Percentiles rank a stretch among this genome's conserved stretches.
These are phyloP conservation scores for Galeruca laticollis DNA, from an alignment of 2,888 invertebrate species.

Conservation along the genomic window DNA sequence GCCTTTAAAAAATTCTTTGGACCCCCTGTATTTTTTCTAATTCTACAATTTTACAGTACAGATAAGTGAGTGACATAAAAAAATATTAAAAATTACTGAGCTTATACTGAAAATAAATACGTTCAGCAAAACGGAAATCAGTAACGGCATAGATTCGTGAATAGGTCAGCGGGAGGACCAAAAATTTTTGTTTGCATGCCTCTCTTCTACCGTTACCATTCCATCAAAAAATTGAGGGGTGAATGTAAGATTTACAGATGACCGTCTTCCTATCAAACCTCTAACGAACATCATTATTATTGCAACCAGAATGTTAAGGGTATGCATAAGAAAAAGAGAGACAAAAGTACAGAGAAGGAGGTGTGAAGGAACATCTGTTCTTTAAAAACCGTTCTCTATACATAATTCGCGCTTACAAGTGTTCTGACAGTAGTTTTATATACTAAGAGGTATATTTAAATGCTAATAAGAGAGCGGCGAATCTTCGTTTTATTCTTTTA, in stretches of 20 bases:
- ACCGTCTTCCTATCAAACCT: slow-evolving; percentile 21
- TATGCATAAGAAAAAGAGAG: slow-evolving; percentile 22
- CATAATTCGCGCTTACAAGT: slow-evolving; percentile 54
- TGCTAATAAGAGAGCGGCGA: slow-evolving; percentile 57
- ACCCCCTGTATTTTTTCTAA: too few relatives aligned
- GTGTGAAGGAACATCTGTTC: slow-evolving; percentile 53
- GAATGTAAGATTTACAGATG: slow-evolving; percentile 27
- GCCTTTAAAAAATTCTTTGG: too few relatives aligned
- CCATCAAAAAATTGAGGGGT: slow-evolving; percentile 28
- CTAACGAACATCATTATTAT: slow-evolving; percentile 28
- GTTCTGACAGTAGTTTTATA: slow-evolving; percentile 51
- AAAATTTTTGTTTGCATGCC: slow-evolving; percentile 27
- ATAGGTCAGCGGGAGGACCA: slow-evolving; percentile 10
- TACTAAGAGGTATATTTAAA: slow-evolving; percentile 55
- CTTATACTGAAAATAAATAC: too few relatives aligned
- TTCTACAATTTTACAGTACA: too few relatives aligned
- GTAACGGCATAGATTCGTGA: too few relatives aligned
- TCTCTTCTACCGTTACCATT: slow-evolving; percentile 20
- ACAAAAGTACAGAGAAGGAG: slow-evolving; percentile 36
- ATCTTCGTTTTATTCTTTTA: slow-evolving; percentile 51
- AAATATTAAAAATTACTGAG: too few relatives aligned
- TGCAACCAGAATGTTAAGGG: slow-evolving; percentile 13
- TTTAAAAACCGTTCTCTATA: slow-evolving; percentile 48
- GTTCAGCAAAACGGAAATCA: too few relatives aligned
- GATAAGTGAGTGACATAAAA: too few relatives aligned